Conservation (phyloP, 2,797 vertebrate genomes). For the Loris lydekkerianus region DNA sequence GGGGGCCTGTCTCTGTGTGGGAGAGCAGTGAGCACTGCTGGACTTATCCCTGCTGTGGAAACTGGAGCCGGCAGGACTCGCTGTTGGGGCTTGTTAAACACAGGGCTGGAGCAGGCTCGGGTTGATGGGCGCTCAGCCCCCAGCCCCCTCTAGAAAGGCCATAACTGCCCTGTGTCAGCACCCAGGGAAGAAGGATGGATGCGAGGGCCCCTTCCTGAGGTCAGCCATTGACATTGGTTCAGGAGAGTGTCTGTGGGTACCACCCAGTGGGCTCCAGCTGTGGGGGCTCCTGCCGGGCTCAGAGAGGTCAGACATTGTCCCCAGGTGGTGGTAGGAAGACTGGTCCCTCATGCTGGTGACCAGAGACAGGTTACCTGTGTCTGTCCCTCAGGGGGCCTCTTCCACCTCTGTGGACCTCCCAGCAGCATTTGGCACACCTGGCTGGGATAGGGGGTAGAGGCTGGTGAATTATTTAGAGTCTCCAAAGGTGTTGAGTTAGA, state of each 20-base stretch:
- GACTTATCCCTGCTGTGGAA: not conserved
- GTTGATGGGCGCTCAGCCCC: not conserved
- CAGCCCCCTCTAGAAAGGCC: not conserved
- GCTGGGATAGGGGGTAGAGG: not conserved
- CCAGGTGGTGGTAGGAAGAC: too few relatives aligned
- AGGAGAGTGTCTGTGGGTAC: not conserved
- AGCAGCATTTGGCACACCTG: rapidly evolving
- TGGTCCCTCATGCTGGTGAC: rapidly evolving
- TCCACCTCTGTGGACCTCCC: rapidly evolving
- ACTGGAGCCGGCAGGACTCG: constrained; percentile 44
- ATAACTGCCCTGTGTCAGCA: not conserved
- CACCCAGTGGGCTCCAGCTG: not conserved
- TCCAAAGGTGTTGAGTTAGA: constrained; percentile 86
- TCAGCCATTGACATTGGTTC: not conserved
- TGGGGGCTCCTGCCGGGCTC: not conserved
- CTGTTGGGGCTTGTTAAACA: not conserved
- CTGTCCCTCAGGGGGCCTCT: not conserved
- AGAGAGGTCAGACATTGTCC: rapidly evolving
- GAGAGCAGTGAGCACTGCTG: rapidly evolving
- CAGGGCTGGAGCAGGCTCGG: not conserved
- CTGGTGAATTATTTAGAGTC: constrained; percentile 83
- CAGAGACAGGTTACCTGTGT: rapidly evolving
- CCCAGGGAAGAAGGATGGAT: not conserved
- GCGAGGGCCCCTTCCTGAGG: rapidly evolving
- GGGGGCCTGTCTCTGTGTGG: rapidly evolving